phyloP scores from a whole-genome alignment of 2,888 invertebrate genomes.

The Ennomos quercinarius region DNA sequence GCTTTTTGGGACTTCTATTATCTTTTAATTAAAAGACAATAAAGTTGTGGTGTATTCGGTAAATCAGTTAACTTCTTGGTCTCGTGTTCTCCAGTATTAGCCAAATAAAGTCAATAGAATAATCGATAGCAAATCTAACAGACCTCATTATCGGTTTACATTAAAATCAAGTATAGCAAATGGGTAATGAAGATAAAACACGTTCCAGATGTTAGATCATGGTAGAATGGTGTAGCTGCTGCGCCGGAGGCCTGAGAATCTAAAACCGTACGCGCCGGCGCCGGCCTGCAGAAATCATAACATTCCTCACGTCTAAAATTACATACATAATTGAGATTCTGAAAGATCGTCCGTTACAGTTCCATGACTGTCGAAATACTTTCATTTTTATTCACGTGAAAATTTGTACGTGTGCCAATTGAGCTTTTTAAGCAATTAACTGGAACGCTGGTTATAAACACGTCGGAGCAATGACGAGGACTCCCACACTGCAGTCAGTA shows the following conservation, averaged over 20 bases:
- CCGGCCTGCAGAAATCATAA: conserved; percentile 59
- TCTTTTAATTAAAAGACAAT: too few species aligned
- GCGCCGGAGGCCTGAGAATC: conserved; percentile 42
- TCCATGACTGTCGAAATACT: conserved; percentile 27
- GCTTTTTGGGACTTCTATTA: too few species aligned
- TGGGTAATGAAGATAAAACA: conserved; percentile 34
- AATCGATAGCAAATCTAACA: too few species aligned
- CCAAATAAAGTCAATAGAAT: too few species aligned
- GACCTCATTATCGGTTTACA: neutral
- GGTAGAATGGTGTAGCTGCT: conserved; percentile 27
- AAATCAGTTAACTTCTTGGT: too few species aligned
- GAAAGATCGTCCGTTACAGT: conserved; percentile 43
- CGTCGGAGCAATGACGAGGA: conserved; percentile 40
- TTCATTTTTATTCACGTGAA: conserved; percentile 49
- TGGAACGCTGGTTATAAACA: conserved; percentile 51
- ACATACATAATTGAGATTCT: conserved; percentile 58
- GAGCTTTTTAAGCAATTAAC: conserved; percentile 47
- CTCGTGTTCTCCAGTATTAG: too few species aligned
- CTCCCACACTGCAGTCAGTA: conserved; percentile 26
- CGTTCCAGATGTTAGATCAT: conserved; percentile 43
- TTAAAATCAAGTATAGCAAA: conserved; percentile 16
- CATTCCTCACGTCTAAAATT: conserved; percentile 62
- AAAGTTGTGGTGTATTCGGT: too few species aligned
- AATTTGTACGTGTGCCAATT: conserved; percentile 68
- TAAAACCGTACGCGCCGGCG: conserved; percentile 58